Percentiles rank a stretch among this genome's conserved stretches.
Conservation (phyloP, 2,797 vertebrate genomes). For the Mormyrus hasselquistii region DNA sequence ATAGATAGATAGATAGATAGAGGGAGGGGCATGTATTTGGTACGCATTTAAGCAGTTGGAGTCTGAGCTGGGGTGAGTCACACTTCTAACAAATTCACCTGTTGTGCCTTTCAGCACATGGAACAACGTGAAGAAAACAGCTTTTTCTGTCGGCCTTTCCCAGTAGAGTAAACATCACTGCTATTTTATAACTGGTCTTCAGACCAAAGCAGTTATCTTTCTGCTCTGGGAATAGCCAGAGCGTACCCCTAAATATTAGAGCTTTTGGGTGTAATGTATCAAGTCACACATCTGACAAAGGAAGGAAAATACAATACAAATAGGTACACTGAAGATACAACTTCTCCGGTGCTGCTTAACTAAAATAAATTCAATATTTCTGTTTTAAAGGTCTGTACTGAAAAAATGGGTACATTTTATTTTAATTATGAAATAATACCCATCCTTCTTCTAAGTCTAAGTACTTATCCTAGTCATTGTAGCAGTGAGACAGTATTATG, state of each 20-base stretch:
- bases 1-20: constrained; percentile 26
- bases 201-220: neutral
- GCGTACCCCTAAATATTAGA: neutral
- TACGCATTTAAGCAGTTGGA: constrained; percentile 66
- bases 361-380: neutral
- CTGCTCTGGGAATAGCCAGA: neutral
- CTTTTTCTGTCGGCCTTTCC: constrained; percentile 52
- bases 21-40: constrained; percentile 50
- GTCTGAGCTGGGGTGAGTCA: constrained; percentile 72
- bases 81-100: constrained; percentile 69
- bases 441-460: neutral
- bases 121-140: constrained; percentile 47
- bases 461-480: neutral
- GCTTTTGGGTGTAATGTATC: neutral
- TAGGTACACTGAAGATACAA: neutral
- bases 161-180: constrained; percentile 31
- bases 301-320: neutral
- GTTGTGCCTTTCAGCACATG: constrained; percentile 70
- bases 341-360: neutral
- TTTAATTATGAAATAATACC: neutral
- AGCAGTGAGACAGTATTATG: neutral
- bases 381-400: neutral
- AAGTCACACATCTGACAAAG: neutral
- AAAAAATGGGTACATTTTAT: neutral
- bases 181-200: neutral